Percentiles rank a stretch among this genome's conserved stretches.
Evolutionary conservation across 2,888 invertebrate genomes (phyloP).

Genomic region (Drosophila antonietae): DNA sequence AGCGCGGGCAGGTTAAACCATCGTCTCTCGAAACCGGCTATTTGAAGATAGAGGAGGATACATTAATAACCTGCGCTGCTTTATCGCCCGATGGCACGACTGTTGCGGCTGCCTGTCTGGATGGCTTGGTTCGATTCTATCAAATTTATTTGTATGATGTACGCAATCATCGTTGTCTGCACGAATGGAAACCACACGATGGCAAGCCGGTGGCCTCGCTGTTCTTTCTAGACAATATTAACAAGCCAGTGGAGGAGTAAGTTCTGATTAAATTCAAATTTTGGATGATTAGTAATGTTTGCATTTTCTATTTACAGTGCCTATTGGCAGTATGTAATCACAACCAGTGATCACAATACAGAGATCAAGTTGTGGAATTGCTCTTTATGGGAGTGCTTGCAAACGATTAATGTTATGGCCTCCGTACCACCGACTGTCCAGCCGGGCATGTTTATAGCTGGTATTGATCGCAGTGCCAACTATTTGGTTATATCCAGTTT

Average conservation of each 20-base stretch:
- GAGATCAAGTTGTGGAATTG: constrained; percentile 97
- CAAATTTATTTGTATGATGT: constrained; percentile 91
- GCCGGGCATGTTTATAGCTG: constrained; percentile 85
- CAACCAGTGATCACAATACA: constrained; percentile 95
- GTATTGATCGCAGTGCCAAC: constrained; percentile 93
- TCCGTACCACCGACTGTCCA: constrained; percentile 48
- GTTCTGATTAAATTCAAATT: constrained; percentile 75
- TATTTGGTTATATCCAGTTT: constrained; percentile 96
- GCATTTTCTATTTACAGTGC: constrained; percentile 81
- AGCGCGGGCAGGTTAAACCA: constrained; percentile 81
- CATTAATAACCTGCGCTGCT: constrained; percentile 92
- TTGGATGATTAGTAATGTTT: neutral
- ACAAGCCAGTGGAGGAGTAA: constrained; percentile 91
- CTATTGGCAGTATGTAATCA: constrained; percentile 98
- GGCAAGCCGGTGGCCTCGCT: constrained; percentile 94
- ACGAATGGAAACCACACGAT: constrained; percentile 96
- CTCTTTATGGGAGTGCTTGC: constrained; percentile 97
- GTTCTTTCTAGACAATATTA: constrained; percentile 97
- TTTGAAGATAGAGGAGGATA: constrained; percentile 85
- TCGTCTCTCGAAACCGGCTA: constrained; percentile 81
- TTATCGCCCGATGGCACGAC: constrained; percentile 98
- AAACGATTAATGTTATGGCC: constrained; percentile 89
- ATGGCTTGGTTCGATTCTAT: constrained; percentile 96
- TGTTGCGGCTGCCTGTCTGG: constrained; percentile 94
- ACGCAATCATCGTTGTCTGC: constrained; percentile 92